These are phyloP conservation scores for Brachymystax lenok DNA, from an alignment of 2,797 vertebrate genomes.

Conservation along the genomic window DNA sequence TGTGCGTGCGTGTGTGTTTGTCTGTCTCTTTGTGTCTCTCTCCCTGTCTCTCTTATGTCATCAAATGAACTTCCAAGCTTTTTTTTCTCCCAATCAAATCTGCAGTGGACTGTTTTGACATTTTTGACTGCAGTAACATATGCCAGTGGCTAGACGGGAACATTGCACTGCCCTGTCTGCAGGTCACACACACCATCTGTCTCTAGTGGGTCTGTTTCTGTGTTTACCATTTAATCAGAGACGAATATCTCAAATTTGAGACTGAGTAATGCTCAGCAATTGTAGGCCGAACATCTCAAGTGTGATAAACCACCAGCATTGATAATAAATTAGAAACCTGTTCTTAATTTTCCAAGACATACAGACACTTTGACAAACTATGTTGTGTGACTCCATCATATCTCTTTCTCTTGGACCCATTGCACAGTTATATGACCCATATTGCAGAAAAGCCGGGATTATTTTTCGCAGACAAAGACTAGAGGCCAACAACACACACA, in stretches of 20 bases:
- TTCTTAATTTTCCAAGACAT: neutral
- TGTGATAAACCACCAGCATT: neutral
- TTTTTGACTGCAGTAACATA: conserved; percentile 43
- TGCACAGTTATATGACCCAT: conserved; percentile 57
- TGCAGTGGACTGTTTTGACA: neutral
- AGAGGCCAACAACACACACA: neutral
- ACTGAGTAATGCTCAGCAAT: neutral
- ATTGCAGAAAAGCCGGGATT: conserved; percentile 58
- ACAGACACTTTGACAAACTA: neutral
- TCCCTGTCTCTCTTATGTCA: neutral
- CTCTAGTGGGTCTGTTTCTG: neutral
- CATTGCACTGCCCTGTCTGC: conserved; percentile 19
- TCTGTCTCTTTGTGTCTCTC: neutral
- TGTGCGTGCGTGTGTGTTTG: neutral
- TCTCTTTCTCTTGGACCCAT: neutral
- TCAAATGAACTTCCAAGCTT: neutral
- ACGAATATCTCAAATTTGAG: neutral
- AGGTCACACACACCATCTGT: conserved; percentile 19
- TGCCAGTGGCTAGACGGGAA: conserved; percentile 39
- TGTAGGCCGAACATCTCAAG: neutral
- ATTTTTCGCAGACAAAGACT: conserved; percentile 30
- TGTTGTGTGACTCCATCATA: neutral
- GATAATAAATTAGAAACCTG: neutral
- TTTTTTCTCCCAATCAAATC: neutral
- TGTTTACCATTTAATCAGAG: neutral